Base-by-base conservation (phyloP, 2,888 invertebrate genomes). In the Mimumesa dahlbomi region DNA sequence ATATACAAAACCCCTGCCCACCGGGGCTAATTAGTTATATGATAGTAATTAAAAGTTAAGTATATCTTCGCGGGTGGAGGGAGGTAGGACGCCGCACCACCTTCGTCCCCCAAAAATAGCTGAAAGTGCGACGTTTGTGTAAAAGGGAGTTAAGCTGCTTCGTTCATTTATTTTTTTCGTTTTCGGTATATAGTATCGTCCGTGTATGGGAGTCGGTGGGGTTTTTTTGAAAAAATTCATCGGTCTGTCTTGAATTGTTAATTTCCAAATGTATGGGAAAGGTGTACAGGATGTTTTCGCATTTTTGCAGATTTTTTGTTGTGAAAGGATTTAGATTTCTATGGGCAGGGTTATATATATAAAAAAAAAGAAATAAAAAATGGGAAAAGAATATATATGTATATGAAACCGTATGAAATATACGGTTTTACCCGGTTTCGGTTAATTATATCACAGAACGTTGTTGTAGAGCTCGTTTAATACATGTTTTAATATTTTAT, bases 1-100 rank as follows among this genome's bases (percentile, higher is more conserved):
- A 89, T 89, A 89, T 87, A 88, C 88, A 88, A 89, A 88, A 87
- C 84, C 84, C 84, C 79, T 62, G 65, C 66, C 83, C 82, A 75
- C 72, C 82, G 80, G 79, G 87, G 85, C 88, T 89, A 89, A 89
- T 89, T 88, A 88, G 88, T 88, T 88, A 87, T 89, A 89, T 88
- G 88, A 88, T 89, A 88, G 88, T 89, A 89, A 89, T 89, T 89
- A 89, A 88, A 89, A 88, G 87, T 88, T 88, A 88, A 88, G 86
- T 85, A 84, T 84, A 72, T 79, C 63, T 77, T 72, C 54, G 70
- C 57, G 61, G 65, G 42, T 49, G 52, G 50, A 59, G 52, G 59
- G 42, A n/a, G 19, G 53, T 25, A 40, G 42, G 49, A 21, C 48
- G 11, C 16, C 43, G 50, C 64, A 36, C 50, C 43, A 42, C 43